Evolutionary conservation across 2,113 vertebrate genomes (phyloP), one percentile per base, ranked within the genome.

Genomic region (Trematomus loennbergii): DNA sequence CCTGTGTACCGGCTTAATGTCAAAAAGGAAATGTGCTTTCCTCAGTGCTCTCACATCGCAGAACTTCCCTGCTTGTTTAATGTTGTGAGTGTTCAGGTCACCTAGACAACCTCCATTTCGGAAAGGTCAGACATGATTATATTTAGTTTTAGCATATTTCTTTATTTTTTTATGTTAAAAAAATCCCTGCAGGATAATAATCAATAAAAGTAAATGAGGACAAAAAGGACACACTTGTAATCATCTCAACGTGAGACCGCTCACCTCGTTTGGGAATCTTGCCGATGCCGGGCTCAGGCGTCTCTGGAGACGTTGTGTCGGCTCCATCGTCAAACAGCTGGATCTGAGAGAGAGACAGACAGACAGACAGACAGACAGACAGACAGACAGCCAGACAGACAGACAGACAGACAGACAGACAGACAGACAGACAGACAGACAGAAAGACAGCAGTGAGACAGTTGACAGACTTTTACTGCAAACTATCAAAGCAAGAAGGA

Each of bases 231-330:
- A 59, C 43, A 52, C 36, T 7, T 5, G 7, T 29, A 43, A 29
- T 49, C 57, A 13, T 52, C 40, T 63, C n/a, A 1, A 18, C 3
- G 68, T 50, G 66, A 66, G 61, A 40, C 25, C 45, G 18, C 46
- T 88, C 85, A 99, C 98, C 98, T 96, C 97, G 94, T 76, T 96
- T 99, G 75, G 94, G 97, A 59, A 97, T 91, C 88, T 95, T 99
- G 58, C 96, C 91, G 10, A 95, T 87, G 33, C 94, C 90, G 10
- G 96, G 95, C 64, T 98, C 96, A 0, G 97, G 97, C 0, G 97
- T 99, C 75, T 99, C 97, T 9, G 98, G 98, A 57, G 97, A 99
- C 0, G 97, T 98, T 0, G 97, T 99, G 79, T 99, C 97, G 0
- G 96, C 96, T 66, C 97, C 97, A 91, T 99, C 97, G 48, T 99